Evolutionary conservation across 92 coral and sea anemone genomes (phyloP).

Genomic region (Actinostola sp.): DNA sequence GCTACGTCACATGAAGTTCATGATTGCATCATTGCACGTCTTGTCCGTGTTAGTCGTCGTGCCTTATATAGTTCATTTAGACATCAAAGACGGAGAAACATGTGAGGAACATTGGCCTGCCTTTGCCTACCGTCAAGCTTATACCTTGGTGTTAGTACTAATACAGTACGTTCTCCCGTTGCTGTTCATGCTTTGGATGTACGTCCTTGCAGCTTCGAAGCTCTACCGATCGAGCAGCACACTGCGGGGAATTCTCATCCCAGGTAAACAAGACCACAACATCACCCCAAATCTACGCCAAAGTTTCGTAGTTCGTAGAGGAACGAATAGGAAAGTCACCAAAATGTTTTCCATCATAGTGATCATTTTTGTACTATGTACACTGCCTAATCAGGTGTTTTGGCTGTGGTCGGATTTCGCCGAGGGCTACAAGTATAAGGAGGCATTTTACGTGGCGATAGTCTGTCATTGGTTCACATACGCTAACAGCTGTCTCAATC

Average conservation of each 20-base stretch:
- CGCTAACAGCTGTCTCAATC: conserved; percentile 61
- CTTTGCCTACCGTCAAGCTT: conserved; percentile 47
- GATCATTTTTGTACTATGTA: conserved; percentile 43
- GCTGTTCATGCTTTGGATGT: conserved; percentile 61
- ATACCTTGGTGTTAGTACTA: conserved; percentile 64
- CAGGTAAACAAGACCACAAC: not conserved
- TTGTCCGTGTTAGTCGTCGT: conserved; percentile 49
- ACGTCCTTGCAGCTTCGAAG: conserved; percentile 47
- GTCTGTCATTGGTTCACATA: conserved; percentile 63
- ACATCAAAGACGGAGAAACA: conserved; percentile 23
- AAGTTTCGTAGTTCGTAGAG: conserved; percentile 13
- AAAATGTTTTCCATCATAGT: conserved; percentile 57
- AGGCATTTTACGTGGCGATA: conserved; percentile 21
- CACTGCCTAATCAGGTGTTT: conserved; percentile 45
- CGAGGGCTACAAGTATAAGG: conserved; percentile 28
- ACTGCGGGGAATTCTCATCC: not conserved
- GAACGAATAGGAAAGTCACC: conserved; percentile 45
- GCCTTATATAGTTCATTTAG: conserved; percentile 55
- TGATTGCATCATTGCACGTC: conserved; percentile 40
- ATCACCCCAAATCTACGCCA: conserved; percentile 5
- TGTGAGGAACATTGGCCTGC: conserved; percentile 74
- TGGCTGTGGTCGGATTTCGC: conserved; percentile 67
- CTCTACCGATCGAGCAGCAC: conserved; percentile 29
- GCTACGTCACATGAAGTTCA: conserved; percentile 26
- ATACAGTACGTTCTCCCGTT: conserved; percentile 71